Conservation (phyloP, 2,113 vertebrate genomes). For the Dicrurus megarhynchus region DNA sequence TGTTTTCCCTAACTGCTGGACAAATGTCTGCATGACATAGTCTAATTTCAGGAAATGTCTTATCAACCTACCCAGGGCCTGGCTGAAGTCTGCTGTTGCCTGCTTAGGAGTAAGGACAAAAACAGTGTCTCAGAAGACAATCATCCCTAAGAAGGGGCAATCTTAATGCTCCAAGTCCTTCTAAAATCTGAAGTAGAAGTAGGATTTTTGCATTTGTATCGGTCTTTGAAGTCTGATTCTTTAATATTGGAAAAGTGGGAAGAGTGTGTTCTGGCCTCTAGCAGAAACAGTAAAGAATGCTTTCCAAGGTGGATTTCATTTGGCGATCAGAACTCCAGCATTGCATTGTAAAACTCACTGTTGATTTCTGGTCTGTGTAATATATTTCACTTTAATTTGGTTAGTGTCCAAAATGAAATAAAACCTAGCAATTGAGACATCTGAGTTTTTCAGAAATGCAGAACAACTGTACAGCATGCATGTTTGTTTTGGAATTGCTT, state of each 20-base stretch:
- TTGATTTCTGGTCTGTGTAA: not conserved
- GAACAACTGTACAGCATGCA: not conserved
- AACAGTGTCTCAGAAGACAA: not conserved
- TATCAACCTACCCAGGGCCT: not conserved
- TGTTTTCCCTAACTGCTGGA: not conserved
- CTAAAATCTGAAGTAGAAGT: not conserved
- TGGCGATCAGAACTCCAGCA: not conserved
- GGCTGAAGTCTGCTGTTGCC: not conserved
- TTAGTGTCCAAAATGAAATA: not conserved
- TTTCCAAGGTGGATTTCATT: not conserved
- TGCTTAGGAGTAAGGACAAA: not conserved
- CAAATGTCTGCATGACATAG: fast-evolving
- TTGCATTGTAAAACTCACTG: not conserved
- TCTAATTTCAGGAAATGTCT: not conserved
- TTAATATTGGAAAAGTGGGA: not conserved
- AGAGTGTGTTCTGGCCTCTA: not conserved
- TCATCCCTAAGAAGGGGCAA: not conserved
- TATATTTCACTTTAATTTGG: not conserved
- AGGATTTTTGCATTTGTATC: not conserved
- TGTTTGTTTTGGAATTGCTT: not conserved
- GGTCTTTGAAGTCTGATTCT: not conserved
- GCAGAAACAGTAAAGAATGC: not conserved
- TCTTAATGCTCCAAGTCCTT: not conserved
- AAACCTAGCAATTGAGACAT: not conserved
- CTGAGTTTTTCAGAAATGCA: not conserved